Base-by-base conservation (phyloP, 2,113 vertebrate genomes). In the Passer domesticus region DNA sequence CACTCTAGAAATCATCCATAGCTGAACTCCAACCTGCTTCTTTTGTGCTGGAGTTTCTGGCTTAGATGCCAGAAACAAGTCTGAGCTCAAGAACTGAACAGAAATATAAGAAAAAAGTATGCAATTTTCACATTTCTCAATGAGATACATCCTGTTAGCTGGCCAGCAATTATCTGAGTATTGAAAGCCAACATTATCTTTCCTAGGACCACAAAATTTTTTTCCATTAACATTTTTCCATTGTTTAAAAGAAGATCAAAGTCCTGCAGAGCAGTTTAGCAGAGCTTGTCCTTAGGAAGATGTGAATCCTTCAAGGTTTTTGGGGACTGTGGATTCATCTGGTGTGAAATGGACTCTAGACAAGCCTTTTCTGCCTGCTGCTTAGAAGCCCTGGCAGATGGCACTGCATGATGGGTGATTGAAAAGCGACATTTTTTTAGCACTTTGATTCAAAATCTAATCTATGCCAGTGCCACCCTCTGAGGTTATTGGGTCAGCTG, bases 301-400 rank as follows among this genome's bases (percentile, higher is more conserved):
- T 59, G 8, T 0, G 1, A 66, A 20, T 62, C 58, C 31, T 53
- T 77, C 25, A 52, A 7, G 31, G 27, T 53, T 76, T 10, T 58
- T 60, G 22, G 15, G 39, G 25, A 41, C 20, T 56, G 7, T 47
- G 43, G 24, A 31, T 74, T 74, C 37, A 22, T 49, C 78, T 81
- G 35, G 8, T 77, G 24, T 87, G 59, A 69, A 79, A 37, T 37
- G 37, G 53, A 24, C 43, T 58, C 22, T 53, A 14, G 0, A 2
- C 4, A 49, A 67, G 21, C 20, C 7, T 68, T 75, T 75, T 55
- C 52, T 49, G 14, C 24, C 31, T 75, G 58, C 49, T 85, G n/a
- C 30, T 2, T 2, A 62, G 63, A 88, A 21, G 27, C 30, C 33
- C n/a, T 1, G 2, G 46, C 0, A 0, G 11, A 49, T 58, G 64